These are phyloP conservation scores for Hippopotamus amphibius DNA, from an alignment of 2,113 vertebrate genomes.

Conservation along the genomic window DNA sequence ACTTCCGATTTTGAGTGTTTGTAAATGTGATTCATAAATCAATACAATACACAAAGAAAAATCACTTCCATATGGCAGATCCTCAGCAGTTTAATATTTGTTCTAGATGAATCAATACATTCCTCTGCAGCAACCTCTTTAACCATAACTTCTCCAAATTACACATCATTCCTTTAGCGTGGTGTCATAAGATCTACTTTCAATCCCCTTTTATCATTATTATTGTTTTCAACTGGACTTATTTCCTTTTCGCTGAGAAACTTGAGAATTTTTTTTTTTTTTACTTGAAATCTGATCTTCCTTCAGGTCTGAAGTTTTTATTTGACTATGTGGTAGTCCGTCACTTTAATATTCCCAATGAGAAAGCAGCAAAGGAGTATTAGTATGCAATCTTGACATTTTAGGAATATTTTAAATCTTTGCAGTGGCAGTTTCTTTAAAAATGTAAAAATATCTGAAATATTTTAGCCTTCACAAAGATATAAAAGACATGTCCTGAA, in stretches of 20 bases:
- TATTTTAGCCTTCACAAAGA: conserved; percentile 65
- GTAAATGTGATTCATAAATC: neutral
- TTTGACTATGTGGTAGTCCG: conserved; percentile 39
- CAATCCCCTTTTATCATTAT: neutral
- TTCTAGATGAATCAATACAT: neutral
- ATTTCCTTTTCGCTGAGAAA: conserved; percentile 39
- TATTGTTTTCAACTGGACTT: conserved; percentile 11
- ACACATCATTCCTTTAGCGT: neutral
- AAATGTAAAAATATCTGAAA: conserved; percentile 69
- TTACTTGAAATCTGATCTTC: conserved; percentile 1
- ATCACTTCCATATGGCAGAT: neutral
- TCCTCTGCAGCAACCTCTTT: neutral
- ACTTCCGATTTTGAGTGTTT: conserved; percentile 21
- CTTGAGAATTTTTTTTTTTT: neutral
- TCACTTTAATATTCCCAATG: conserved; percentile 48
- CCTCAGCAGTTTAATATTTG: neutral
- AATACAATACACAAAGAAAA: neutral
- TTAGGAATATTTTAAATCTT: conserved; percentile 67
- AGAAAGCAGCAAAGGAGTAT: neutral
- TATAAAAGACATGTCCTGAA: conserved; percentile 7
- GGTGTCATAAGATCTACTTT: neutral
- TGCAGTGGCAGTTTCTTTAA: conserved; percentile 65
- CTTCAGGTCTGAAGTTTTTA: conserved; percentile 30
- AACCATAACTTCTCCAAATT: neutral
- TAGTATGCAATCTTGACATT: conserved; percentile 12